These are phyloP conservation scores for Pollachius pollachius DNA, from an alignment of 2,113 vertebrate species.

Conservation along the genomic window DNA sequence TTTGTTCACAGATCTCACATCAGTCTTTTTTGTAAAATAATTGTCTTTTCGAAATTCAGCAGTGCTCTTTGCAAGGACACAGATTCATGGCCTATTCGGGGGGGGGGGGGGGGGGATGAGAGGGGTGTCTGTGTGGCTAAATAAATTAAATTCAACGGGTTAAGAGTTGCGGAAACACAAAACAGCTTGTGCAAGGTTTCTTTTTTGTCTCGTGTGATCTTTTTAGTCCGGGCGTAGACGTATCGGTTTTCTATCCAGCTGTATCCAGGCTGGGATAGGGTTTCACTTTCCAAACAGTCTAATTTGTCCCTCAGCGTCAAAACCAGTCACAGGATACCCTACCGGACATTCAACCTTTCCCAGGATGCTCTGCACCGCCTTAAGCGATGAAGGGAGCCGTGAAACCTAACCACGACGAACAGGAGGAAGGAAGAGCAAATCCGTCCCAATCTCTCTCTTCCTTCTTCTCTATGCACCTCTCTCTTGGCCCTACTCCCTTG, in stretches of 20 bases:
- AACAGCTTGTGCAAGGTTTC: slow-evolving; percentile 30
- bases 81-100: slow-evolving; percentile 27
- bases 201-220: not conserved
- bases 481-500: slow-evolving; percentile 20
- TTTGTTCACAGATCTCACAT: slow-evolving; percentile 41
- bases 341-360: slow-evolving; percentile 1
- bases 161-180: slow-evolving; percentile 27
- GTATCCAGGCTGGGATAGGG: slow-evolving; percentile 14
- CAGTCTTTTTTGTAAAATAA: slow-evolving; percentile 26
- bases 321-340: slow-evolving; percentile 32
- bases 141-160: slow-evolving; percentile 67
- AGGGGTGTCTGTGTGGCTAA: slow-evolving; percentile 52
- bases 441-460: slow-evolving; percentile 21
- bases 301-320: not conserved
- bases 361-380: slow-evolving; percentile 17
- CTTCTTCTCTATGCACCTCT: slow-evolving; percentile 13
- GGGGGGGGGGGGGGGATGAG: too few relatives aligned
- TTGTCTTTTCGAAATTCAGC: slow-evolving; percentile 48
- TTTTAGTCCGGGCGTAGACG: slow-evolving; percentile 28
- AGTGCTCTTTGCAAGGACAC: slow-evolving; percentile 52
- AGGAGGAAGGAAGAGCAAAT: slow-evolving; percentile 23
- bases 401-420: slow-evolving; percentile 29
- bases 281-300: slow-evolving; percentile 7
- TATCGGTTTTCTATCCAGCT: slow-evolving; percentile 27
- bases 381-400: slow-evolving; percentile 20